A percentile compares a stretch with the other conserved stretches of the same genome.
Conservation (phyloP, 2,113 vertebrate genomes). For the Albula goreensis region DNA sequence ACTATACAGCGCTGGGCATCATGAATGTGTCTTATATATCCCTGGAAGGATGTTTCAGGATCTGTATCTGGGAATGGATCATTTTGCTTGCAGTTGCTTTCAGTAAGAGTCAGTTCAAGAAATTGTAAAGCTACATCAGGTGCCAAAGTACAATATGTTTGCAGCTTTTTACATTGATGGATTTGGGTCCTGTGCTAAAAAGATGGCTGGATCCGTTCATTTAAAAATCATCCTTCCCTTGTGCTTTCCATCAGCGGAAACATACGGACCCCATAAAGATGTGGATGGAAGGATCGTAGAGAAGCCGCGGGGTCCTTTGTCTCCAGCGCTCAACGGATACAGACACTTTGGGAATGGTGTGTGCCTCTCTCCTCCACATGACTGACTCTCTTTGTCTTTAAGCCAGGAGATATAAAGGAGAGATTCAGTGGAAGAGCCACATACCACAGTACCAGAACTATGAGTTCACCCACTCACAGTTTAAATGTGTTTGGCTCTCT, state of each 20-base stretch:
- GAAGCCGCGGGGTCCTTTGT: background rate
- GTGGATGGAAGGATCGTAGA: background rate
- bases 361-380: background rate
- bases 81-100: background rate
- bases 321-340: background rate
- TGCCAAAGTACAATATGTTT: background rate
- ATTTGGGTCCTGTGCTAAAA: no score
- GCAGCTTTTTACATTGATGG: background rate
- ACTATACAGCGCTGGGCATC: background rate
- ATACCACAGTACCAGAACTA: background rate
- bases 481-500: background rate
- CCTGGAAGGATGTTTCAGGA: background rate
- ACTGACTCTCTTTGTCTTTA: slow-evolving; percentile 1
- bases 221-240: background rate
- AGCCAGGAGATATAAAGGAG: background rate
- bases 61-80: background rate
- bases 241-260: background rate
- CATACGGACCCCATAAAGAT: background rate
- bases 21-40: background rate
- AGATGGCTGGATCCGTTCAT: background rate
- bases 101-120: background rate
- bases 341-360: background rate
- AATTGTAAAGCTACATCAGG: background rate
- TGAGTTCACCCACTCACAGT: background rate
- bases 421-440: background rate